Conservation (phyloP, 2,888 invertebrate species). For the Epistrophe grossulariae region DNA sequence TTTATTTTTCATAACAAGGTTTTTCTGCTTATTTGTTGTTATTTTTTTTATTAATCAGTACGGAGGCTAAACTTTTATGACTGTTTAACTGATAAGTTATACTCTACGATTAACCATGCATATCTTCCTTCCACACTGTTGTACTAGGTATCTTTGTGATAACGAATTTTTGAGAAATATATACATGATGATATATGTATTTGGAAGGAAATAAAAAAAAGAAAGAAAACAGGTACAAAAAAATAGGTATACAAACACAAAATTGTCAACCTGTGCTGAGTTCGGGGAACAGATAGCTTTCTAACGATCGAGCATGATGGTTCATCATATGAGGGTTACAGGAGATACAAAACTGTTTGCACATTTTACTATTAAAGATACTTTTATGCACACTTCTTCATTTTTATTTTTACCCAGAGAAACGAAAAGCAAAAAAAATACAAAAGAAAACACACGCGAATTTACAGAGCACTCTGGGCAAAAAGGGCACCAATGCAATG, state of each 20-base stretch:
- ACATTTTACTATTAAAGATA: constrained; percentile 18
- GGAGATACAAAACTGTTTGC: constrained; percentile 36
- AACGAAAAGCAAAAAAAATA: background rate
- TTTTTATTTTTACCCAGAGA: constrained; percentile 12
- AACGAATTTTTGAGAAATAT: constrained; percentile 45
- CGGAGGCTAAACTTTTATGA: constrained; percentile 68
- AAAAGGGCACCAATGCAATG: constrained; percentile 33
- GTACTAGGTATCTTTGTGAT: constrained; percentile 50
- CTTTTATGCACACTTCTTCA: constrained; percentile 31
- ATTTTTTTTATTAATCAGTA: constrained; percentile 48
- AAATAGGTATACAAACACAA: constrained; percentile 15
- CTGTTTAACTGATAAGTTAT: constrained; percentile 66
- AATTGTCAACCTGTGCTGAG: constrained; percentile 50
- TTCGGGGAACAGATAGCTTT: constrained; percentile 32
- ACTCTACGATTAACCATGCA: constrained; percentile 60
- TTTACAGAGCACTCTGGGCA: constrained; percentile 23
- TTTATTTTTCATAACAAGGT: constrained; percentile 15
- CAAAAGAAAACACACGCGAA: constrained; percentile 37
- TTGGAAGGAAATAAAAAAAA: constrained; percentile 8
- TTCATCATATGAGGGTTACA: constrained; percentile 53
- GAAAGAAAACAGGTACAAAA: constrained; percentile 22
- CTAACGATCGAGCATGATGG: constrained; percentile 41
- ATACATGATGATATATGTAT: background rate
- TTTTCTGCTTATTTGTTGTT: constrained; percentile 15
- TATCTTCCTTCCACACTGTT: constrained; percentile 52